Evolutionary conservation across 2,113 vertebrate genomes (phyloP).

Genomic region (Caranx melampygus): DNA sequence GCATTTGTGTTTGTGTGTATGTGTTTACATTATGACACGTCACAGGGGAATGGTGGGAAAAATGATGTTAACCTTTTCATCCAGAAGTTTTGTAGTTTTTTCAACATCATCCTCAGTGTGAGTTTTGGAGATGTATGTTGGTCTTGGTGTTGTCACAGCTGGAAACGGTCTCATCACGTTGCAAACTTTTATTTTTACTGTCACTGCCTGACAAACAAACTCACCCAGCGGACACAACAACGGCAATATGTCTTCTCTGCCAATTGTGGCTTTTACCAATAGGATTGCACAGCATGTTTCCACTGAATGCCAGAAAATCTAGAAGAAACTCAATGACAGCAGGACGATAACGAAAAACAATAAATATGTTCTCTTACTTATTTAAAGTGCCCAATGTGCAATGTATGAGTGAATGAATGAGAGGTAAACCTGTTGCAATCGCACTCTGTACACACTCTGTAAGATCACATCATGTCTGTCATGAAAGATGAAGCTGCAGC

Average conservation of each 20-base stretch:
- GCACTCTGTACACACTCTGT: too few species aligned
- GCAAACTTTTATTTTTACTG: background rate
- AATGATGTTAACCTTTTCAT: slow-evolving; percentile 34
- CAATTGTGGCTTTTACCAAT: slow-evolving; percentile 23
- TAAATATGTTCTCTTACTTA: background rate
- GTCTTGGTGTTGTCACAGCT: slow-evolving; percentile 42
- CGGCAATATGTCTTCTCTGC: background rate
- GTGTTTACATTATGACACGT: background rate
- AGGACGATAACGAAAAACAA: background rate
- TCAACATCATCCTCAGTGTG: background rate
- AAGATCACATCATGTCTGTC: too few species aligned
- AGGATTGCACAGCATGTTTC: background rate
- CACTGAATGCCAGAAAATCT: background rate
- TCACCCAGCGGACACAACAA: background rate
- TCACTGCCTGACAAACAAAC: slow-evolving; percentile 26
- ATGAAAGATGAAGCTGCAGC: background rate
- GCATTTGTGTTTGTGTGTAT: slow-evolving; percentile 4
- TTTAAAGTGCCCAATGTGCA: background rate
- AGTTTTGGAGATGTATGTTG: slow-evolving; percentile 14
- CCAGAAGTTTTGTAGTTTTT: slow-evolving; percentile 4
- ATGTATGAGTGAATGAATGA: background rate
- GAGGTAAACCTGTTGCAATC: background rate
- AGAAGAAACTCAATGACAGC: background rate
- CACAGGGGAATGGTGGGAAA: background rate
- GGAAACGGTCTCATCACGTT: slow-evolving; percentile 21